Evolutionary conservation across 1,140 invertebrate genomes (phyloP), one percentile per base, ranked within the genome.

Genomic region (Pogonognathellus flavescens): DNA sequence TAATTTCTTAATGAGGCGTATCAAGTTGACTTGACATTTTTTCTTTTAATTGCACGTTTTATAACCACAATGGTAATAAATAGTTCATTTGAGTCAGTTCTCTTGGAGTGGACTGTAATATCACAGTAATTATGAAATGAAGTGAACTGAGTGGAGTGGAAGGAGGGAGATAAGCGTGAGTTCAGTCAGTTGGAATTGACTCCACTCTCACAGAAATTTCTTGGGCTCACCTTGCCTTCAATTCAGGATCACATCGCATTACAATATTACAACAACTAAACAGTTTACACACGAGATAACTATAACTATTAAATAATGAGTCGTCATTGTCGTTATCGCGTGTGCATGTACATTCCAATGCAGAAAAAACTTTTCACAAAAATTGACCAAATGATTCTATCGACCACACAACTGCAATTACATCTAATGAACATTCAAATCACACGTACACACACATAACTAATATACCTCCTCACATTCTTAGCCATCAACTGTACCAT

Each of bases 261-360:
- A 13, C 6, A 14, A 66, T 66, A 20, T 66, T 11, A 66, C 49
- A 18, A 72, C 31, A 14, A 11, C 53, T 57, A 57, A 57, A 57
- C 3, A 14, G 53, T 57, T 57, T 57, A 57, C n/a, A 57, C n/a
- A 57, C n/a, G 11, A 13, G 11, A n/a, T 57, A 57, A 14, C 53
- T 57, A 57, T 57, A 14, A n/a, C 31, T 76, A 76, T 76, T 76
- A 76, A 76, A 76, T 76, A 76, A 76, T 76, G 70, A 76, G 41
- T 14, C 13, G 9, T 76, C n/a, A 49, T 50, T 49, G 41, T 76
- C 31, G 31, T 49, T 76, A 76, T 76, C 70, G 70, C 70, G 70
- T 76, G 70, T 76, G 25, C 70, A 41, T 25, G 5, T 49, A 49
- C 66, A 72, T 72, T 72, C 25, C 8, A 3, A 41, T 41, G n/a